Evolutionary conservation across 2,113 vertebrate genomes (phyloP).

Genomic region (Canis aureus): DNA sequence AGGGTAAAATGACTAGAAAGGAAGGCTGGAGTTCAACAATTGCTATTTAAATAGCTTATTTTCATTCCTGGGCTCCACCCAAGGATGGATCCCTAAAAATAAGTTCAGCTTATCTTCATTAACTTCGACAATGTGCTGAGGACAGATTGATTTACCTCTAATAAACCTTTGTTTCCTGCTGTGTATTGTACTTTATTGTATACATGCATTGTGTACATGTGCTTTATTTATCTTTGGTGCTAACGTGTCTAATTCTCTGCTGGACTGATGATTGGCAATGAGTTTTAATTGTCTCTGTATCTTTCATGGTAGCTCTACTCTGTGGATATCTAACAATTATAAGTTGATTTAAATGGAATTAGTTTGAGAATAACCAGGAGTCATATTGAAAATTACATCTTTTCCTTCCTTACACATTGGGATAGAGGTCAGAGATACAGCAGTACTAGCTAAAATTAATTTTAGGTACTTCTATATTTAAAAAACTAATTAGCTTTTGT

Average conservation of each 20-base stretch:
- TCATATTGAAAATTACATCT: background rate
- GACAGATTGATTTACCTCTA: background rate
- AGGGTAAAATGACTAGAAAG: background rate
- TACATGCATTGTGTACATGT: accelerated
- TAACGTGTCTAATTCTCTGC: background rate
- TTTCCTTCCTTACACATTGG: background rate
- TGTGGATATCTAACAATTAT: background rate
- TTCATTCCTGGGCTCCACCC: background rate
- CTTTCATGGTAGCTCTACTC: background rate
- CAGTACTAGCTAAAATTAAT: conserved; percentile 37
- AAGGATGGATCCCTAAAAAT: background rate
- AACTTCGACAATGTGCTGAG: background rate
- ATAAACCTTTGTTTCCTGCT: background rate
- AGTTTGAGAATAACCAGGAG: background rate
- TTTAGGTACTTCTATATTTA: conserved; percentile 48
- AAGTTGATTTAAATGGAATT: background rate
- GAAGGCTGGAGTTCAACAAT: accelerated
- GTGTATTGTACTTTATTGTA: background rate
- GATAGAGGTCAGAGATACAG: background rate
- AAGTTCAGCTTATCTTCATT: background rate
- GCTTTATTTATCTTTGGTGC: background rate
- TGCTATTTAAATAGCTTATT: background rate
- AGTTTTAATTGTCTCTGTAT: background rate
- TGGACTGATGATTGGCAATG: background rate
- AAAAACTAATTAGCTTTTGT: conserved; percentile 62